Evolutionary conservation across 2,113 vertebrate genomes (phyloP).

Genomic region (Stegostoma tigrinum): DNA sequence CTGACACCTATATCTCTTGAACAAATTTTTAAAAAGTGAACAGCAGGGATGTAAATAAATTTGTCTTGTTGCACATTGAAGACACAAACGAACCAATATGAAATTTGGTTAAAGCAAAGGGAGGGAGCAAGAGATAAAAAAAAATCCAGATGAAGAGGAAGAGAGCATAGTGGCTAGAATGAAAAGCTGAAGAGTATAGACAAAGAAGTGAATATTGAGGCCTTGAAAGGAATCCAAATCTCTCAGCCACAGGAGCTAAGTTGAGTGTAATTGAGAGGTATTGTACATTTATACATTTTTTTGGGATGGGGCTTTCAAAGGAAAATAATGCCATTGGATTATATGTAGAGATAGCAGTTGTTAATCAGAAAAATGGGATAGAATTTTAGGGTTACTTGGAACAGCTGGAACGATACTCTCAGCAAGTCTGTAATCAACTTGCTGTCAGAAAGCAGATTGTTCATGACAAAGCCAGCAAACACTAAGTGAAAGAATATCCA

Average conservation of each 20-base stretch:
- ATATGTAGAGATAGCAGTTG: background rate
- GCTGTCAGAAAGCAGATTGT: background rate
- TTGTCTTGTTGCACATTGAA: background rate
- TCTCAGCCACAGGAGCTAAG: background rate
- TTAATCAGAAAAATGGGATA: slow-evolving; percentile 9
- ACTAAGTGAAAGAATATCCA: background rate
- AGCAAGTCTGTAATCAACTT: background rate
- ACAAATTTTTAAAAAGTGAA: background rate
- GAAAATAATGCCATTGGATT: background rate
- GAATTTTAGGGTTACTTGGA: background rate
- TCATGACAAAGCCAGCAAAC: background rate
- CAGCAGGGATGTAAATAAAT: background rate
- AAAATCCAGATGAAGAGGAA: background rate
- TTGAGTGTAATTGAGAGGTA: background rate
- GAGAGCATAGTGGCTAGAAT: background rate
- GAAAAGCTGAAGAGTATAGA: background rate
- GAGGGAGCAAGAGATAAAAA: background rate
- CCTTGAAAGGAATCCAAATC: background rate
- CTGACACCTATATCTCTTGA: background rate
- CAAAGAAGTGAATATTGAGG: background rate
- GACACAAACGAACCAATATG: background rate
- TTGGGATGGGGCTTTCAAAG: background rate
- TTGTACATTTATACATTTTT: background rate
- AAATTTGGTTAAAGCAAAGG: background rate
- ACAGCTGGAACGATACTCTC: background rate